These are phyloP conservation scores for Plutomurus gul DNA, from an alignment of 1,140 invertebrate species.

Conservation along the genomic window DNA sequence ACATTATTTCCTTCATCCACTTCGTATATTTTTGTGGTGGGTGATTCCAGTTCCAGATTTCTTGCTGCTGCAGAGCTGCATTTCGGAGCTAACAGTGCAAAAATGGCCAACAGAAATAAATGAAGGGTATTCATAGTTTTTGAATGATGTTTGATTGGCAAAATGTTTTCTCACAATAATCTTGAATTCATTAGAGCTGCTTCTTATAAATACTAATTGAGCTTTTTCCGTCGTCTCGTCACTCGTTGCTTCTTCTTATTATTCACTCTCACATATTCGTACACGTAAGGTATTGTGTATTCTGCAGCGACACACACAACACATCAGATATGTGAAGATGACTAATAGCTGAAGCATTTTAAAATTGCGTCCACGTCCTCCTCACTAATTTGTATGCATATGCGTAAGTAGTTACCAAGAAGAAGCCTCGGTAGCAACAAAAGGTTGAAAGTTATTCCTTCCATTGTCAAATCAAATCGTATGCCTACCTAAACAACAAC, in stretches of 20 bases:
- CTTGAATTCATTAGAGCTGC: neutral
- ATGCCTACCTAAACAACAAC: too few relatives aligned
- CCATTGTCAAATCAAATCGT: neutral
- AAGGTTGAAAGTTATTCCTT: neutral
- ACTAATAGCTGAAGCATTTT: slow-evolving; percentile 4
- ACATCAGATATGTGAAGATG: neutral
- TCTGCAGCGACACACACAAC: neutral
- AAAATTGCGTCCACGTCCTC: slow-evolving; percentile 17
- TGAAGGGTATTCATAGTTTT: neutral
- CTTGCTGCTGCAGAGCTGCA: too few relatives aligned
- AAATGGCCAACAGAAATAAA: too few relatives aligned
- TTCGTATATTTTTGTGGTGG: slow-evolving; percentile 23
- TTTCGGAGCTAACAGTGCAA: neutral
- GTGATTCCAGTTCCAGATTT: neutral
- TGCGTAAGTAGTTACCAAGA: neutral
- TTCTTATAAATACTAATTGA: slow-evolving; percentile 18
- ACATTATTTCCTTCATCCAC: slow-evolving; percentile 38
- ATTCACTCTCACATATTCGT: neutral
- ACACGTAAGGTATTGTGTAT: neutral
- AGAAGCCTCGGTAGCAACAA: neutral
- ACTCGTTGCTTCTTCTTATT: neutral
- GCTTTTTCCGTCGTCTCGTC: neutral
- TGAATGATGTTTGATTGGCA: neutral
- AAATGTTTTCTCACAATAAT: neutral
- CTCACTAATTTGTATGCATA: neutral